Base-by-base conservation (phyloP, 2,888 invertebrate species). In the Cremastinae sp. region DNA sequence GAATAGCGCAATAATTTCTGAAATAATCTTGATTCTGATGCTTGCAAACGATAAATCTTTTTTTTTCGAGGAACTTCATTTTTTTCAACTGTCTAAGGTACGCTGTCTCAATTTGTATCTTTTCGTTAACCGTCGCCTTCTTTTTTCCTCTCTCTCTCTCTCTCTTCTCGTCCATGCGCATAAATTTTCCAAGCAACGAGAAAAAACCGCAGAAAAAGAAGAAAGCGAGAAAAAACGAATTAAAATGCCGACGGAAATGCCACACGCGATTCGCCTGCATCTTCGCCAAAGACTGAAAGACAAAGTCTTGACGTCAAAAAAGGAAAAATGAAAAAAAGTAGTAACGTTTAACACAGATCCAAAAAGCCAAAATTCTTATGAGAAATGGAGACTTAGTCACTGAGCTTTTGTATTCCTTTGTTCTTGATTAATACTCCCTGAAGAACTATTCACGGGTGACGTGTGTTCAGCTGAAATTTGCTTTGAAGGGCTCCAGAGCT, bases 191-290 rank as follows among this genome's bases (percentile, higher is more conserved):
- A 16, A 8, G 16, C n/a, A 9, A 22, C 18, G 47, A 64, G 8
- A 39, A 61, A 56, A 41, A 51, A 45, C 5, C 14, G 45, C 14
- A 61, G n/a, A 55, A 10, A 14, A 14, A 18, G 22, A 58, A 3
- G 1, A 20, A 51, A 45, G n/a, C n/a, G 45, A 39, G 53, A 16
- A 55, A 10, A 14, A 12, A 47, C 18, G 20, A 18, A 62, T 64
- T 74, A 16, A 45, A 66, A 73, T 66, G 55, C 65, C 58, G 64
- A 64, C 69, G 69, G 74, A 69, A 74, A 61, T 49, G 62, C 68
- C 69, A 68, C 74, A 47, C 61, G 61, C 74, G 18, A 68, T 49
- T 62, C 47, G 45, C 56, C 28, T 49, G 41, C 12, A 14, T 53
- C 56, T 64, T 69, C 64, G 14, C 16, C 28, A 7, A 10, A 12